Percentiles rank a stretch among this genome's conserved stretches.
Evolutionary conservation across 2,888 invertebrate genomes (phyloP).

Genomic region (Coelinius sp.): DNA sequence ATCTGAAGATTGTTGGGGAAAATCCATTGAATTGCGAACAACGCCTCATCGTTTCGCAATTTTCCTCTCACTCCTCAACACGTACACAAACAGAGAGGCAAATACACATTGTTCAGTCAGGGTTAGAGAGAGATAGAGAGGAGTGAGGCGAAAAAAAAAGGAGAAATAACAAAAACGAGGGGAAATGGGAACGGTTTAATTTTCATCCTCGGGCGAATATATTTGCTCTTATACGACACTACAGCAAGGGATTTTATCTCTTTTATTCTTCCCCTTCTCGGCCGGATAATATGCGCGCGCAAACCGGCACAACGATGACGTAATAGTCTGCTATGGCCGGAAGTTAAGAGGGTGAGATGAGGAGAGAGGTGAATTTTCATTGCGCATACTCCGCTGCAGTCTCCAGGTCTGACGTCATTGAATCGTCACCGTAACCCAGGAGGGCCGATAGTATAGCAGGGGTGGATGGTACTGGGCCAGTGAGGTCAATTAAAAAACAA

Average conservation of each 20-base stretch:
- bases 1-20: neutral
- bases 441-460: slow-evolving; percentile 3
- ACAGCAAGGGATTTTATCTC: neutral
- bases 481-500: neutral
- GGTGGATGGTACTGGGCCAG: slow-evolving; percentile 16
- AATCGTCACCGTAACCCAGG: slow-evolving; percentile 36
- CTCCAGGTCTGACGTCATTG: slow-evolving; percentile 50
- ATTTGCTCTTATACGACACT: slow-evolving; percentile 10
- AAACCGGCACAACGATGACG: slow-evolving; percentile 33
- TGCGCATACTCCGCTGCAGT: slow-evolving; percentile 46
- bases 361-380: slow-evolving; percentile 6
- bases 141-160: neutral
- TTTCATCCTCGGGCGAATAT: slow-evolving; percentile 18
- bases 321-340: slow-evolving; percentile 24
- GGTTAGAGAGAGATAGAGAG: neutral
- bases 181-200: slow-evolving; percentile 26
- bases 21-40: neutral
- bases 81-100: neutral
- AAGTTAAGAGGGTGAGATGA: neutral
- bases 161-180: neutral
- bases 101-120: neutral
- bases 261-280: neutral
- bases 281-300: slow-evolving; percentile 26
- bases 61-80: neutral
- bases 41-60: neutral